A percentile compares a stretch with the other conserved stretches of the same genome.
Conservation (phyloP, 1,140 invertebrate genomes). For the Calephelis nemesis region DNA sequence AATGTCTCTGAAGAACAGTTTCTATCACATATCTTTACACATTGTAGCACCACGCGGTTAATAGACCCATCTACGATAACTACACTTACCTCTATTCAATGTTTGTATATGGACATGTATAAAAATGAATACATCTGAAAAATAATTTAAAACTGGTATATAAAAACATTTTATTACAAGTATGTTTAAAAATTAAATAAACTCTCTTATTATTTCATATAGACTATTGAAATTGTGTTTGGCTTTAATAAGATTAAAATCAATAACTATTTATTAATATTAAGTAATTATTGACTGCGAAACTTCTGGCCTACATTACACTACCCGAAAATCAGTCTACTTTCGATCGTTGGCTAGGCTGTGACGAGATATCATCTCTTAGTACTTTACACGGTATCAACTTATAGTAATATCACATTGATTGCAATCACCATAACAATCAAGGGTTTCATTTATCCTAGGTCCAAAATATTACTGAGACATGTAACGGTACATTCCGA, state of each 20-base stretch:
- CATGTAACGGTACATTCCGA: neutral
- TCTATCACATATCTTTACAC: slow-evolving; percentile 78
- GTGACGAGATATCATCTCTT: slow-evolving; percentile 41
- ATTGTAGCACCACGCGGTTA: slow-evolving; percentile 77
- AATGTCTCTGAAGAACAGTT: slow-evolving; percentile 75
- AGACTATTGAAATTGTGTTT: slow-evolving; percentile 71
- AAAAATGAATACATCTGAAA: slow-evolving; percentile 78
- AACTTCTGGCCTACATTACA: slow-evolving; percentile 68
- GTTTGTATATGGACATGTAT: slow-evolving; percentile 76
- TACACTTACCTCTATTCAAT: slow-evolving; percentile 75
- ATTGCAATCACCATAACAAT: slow-evolving; percentile 40
- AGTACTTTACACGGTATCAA: slow-evolving; percentile 43
- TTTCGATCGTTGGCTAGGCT: slow-evolving; percentile 63
- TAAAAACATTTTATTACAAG: slow-evolving; percentile 73
- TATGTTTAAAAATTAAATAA: slow-evolving; percentile 76
- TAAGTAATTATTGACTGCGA: slow-evolving; percentile 62
- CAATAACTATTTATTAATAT: slow-evolving; percentile 61
- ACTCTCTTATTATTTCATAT: slow-evolving; percentile 74
- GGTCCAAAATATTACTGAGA: neutral
- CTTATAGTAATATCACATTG: slow-evolving; percentile 76
- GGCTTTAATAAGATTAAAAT: slow-evolving; percentile 67
- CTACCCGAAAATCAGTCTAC: slow-evolving; percentile 77
- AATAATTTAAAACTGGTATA: slow-evolving; percentile 76
- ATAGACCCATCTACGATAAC: slow-evolving; percentile 75
- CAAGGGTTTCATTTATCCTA: slow-evolving; percentile 9